Evolutionary conservation across 2,113 vertebrate species (phyloP), one percentile per base, ranked within the genome.

Genomic region (Blennius ocellaris): DNA sequence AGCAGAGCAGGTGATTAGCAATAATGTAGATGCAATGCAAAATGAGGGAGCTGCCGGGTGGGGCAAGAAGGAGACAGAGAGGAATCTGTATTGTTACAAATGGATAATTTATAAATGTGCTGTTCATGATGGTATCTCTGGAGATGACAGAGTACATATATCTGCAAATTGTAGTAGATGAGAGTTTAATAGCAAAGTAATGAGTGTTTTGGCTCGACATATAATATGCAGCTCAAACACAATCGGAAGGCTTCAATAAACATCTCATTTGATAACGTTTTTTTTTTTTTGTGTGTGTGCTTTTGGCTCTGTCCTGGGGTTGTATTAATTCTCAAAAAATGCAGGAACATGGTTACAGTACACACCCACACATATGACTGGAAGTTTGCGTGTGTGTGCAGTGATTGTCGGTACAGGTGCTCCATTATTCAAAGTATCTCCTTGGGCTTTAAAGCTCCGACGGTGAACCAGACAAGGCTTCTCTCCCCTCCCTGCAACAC

Each of bases 361-460:
- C n/a, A 11, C 63, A 40, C 15, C 6, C 51, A 51, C 65, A 60
- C 61, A 61, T 57, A 74, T 44, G 74, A 76, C 64, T 49, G 48
- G 14, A 58, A 73, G 62, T 41, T 66, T 69, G 73, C 58, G 48
- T 61, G 52, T 69, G 21, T 69, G 69, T 77, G 65, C 68, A 15
- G 60, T 38, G 69, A 81, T 65, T 30, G 54, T 76, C 36, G 81
- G 71, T 87, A 86, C 85, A 92, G 90, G 90, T 92, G 84, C 87
- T 91, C 85, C 76, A 92, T 91, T 92, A 92, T 90, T 92, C 84
- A 91, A 91, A 88, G 87, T 87, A 81, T 87, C 87, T 90, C 86
- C 87, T 80, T 83, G 89, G 90, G 88, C 84, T 88, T 92, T 87
- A 86, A 84, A 87, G 81, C 81, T 88, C 80, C 86, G 87, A 89